Evolutionary conservation across 2,797 vertebrate genomes (phyloP).

Genomic region (Acrossocheilus fasciatus): DNA sequence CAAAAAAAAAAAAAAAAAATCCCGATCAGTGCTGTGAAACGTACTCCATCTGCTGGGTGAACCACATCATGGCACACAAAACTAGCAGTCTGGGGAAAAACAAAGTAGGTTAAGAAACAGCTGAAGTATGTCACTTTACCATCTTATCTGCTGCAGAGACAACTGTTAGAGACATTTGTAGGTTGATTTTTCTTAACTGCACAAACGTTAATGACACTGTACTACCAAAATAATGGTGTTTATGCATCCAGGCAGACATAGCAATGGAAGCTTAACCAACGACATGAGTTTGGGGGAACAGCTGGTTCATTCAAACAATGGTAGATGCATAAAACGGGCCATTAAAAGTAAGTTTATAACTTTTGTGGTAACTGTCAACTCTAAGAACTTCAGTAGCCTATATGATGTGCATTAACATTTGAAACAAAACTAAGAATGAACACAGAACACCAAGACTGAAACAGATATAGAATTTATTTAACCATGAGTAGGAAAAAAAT

Average conservation of each 20-base stretch:
- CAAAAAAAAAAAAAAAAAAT: not conserved
- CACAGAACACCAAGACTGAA: conserved; percentile 79
- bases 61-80: not conserved
- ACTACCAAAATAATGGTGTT: not conserved
- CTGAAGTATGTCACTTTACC: not conserved
- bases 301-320: not conserved
- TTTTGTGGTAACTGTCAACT: not conserved
- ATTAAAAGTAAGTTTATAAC: not conserved
- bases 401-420: not conserved
- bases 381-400: too few species aligned
- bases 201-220: too few species aligned
- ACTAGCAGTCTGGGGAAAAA: not conserved
- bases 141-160: not conserved
- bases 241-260: too few species aligned
- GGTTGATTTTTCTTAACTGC: not conserved
- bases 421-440: not conserved
- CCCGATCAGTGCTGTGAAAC: not conserved
- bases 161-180: not conserved
- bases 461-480: conserved; percentile 91
- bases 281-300: not conserved
- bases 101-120: not conserved
- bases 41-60: conserved; percentile 53
- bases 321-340: not conserved
- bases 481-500: conserved; percentile 89
- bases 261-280: not conserved